Conservation (phyloP, 53 echinoderm and acorn worm genomes). For the Henricia sp. region DNA sequence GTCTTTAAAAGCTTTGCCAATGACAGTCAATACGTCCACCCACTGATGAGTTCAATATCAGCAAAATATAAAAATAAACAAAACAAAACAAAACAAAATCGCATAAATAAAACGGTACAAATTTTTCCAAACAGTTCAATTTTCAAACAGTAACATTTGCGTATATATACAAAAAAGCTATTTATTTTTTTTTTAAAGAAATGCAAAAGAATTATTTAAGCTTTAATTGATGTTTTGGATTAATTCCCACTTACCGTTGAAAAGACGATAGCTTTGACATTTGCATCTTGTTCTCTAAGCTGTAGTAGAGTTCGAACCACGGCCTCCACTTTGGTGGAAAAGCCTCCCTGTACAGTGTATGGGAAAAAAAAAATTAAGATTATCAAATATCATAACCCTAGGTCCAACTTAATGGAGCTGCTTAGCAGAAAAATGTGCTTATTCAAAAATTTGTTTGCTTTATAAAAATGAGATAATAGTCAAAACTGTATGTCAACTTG, state of each 20-base stretch:
- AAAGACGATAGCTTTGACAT: constrained; percentile 89
- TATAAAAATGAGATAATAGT: too few relatives aligned
- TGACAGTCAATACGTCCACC: constrained; percentile 80
- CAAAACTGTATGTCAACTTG: too few relatives aligned
- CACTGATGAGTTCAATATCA: too few relatives aligned
- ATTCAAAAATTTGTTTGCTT: too few relatives aligned
- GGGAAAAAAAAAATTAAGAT: background rate
- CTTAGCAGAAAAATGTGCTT: too few relatives aligned
- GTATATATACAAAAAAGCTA: background rate
- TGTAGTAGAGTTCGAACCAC: constrained; percentile 76
- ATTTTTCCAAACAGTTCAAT: too few relatives aligned
- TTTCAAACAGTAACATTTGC: too few relatives aligned
- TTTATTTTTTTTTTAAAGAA: too few relatives aligned
- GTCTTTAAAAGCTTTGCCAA: constrained; percentile 73
- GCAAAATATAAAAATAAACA: background rate
- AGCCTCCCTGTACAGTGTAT: constrained; percentile 66
- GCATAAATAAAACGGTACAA: too few relatives aligned
- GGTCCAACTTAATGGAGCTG: too few relatives aligned
- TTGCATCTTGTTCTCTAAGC: constrained; percentile 77
- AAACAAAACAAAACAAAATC: constrained; percentile 12
- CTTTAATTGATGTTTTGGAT: too few relatives aligned
- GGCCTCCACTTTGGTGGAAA: constrained; percentile 95
- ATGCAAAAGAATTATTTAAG: too few relatives aligned
- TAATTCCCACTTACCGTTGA: constrained; percentile 81
- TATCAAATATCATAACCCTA: background rate